Evolutionary conservation across 2,113 vertebrate species (phyloP).

Genomic region (Patagioenas fasciata): DNA sequence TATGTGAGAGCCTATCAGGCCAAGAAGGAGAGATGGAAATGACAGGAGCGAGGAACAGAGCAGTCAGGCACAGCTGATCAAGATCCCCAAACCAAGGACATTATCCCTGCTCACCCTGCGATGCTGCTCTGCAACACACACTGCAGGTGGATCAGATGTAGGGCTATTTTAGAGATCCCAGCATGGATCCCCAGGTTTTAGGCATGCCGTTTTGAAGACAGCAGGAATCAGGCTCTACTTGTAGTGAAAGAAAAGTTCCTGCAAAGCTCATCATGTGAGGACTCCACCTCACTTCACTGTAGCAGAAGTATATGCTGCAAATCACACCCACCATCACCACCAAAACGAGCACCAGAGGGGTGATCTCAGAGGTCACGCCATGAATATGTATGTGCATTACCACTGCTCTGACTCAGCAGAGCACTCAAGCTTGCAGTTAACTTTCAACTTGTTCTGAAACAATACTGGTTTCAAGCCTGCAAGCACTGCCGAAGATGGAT

Average conservation of each 20-base stretch:
- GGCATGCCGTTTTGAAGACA: neutral
- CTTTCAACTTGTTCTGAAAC: constrained; percentile 12
- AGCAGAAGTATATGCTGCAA: neutral
- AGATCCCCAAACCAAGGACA: neutral
- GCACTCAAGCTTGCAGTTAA: constrained; percentile 1
- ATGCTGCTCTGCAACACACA: neutral
- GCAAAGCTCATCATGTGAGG: neutral
- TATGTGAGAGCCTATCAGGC: neutral
- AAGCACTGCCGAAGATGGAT: neutral
- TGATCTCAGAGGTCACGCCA: neutral
- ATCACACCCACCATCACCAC: neutral
- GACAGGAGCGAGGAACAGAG: neutral
- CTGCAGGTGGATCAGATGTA: neutral
- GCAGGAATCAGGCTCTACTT: neutral
- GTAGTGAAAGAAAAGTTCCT: neutral
- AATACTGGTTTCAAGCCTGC: neutral
- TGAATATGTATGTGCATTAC: neutral
- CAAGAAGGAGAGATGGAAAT: neutral
- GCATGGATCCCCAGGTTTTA: neutral
- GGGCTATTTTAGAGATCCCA: neutral
- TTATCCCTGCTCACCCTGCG: neutral
- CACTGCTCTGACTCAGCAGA: constrained; percentile 27
- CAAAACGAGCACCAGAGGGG: fast-evolving
- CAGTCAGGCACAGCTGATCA: neutral
- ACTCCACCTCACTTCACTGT: neutral